phyloP scores from a whole-genome alignment of 64 coral and sea anemone species.

The Porites lutea region DNA sequence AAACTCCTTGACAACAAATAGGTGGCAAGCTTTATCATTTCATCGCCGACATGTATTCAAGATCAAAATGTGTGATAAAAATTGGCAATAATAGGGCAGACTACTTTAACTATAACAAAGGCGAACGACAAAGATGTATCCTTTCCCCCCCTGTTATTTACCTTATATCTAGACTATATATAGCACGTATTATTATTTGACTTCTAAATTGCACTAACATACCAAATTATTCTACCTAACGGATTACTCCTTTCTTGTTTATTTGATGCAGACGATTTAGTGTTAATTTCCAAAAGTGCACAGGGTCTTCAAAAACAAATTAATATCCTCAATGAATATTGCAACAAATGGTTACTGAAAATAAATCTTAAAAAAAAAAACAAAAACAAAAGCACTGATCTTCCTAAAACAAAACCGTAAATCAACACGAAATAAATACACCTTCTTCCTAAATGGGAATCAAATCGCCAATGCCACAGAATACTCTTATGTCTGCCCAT shows the following conservation, averaged over 20 bases:
- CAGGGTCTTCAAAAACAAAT: conserved; percentile 43
- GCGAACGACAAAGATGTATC: neutral
- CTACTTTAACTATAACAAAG: neutral
- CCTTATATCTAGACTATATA: conserved; percentile 12
- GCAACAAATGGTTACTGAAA: conserved; percentile 25
- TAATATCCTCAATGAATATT: neutral
- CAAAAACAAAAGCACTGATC: too few relatives aligned
- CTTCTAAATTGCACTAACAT: neutral
- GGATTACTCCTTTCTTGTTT: neutral
- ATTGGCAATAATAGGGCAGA: neutral
- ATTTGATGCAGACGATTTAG: conserved; percentile 37
- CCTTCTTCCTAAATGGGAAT: neutral
- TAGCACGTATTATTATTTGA: neutral
- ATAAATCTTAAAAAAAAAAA: conserved; percentile 47
- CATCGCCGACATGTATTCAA: conserved; percentile 12
- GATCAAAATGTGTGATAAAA: conserved; percentile 28
- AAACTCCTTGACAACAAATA: conserved; percentile 7
- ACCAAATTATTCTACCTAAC: conserved; percentile 41
- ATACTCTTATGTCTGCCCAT: too few relatives aligned
- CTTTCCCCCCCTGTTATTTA: too few relatives aligned
- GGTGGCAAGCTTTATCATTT: neutral
- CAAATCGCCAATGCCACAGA: neutral
- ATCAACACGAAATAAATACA: neutral
- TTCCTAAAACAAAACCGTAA: neutral
- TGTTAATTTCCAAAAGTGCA: conserved; percentile 10